phyloP scores from a whole-genome alignment of 2,113 vertebrate genomes.

The Anolis sagrei region DNA sequence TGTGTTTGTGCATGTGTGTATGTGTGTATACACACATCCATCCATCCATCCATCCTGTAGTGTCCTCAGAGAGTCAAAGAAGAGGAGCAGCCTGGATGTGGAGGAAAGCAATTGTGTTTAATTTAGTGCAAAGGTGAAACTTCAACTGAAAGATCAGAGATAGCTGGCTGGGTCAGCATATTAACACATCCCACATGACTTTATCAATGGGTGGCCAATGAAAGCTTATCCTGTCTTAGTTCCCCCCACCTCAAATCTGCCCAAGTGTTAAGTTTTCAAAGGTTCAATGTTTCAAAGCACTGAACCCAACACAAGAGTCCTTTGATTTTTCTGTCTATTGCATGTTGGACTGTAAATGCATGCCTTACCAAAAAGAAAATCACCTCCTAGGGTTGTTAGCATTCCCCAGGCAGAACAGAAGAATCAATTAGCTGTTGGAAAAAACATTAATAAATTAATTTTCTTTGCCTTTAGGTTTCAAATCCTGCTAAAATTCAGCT shows the following conservation, averaged over 20 bases:
- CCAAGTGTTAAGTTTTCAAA: slow-evolving; percentile 62
- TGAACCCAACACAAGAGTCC: slow-evolving; percentile 73
- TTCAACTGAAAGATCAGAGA: slow-evolving; percentile 60
- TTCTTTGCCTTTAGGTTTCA: slow-evolving; percentile 33
- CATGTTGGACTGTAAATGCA: slow-evolving; percentile 66
- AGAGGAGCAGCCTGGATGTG: neutral
- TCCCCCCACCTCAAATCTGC: slow-evolving; percentile 60
- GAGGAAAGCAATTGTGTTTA: slow-evolving; percentile 60
- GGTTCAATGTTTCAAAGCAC: slow-evolving; percentile 70
- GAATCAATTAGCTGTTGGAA: slow-evolving; percentile 71
- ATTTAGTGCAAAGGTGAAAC: slow-evolving; percentile 70
- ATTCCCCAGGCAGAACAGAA: slow-evolving; percentile 65
- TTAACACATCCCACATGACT: slow-evolving; percentile 68
- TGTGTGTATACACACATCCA: no score
- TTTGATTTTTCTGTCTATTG: slow-evolving; percentile 76
- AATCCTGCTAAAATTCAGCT: neutral
- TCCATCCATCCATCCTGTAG: slow-evolving; percentile 33
- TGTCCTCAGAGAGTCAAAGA: slow-evolving; percentile 14
- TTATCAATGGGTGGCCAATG: slow-evolving; percentile 80
- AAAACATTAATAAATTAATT: slow-evolving; percentile 55
- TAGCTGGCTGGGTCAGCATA: slow-evolving; percentile 60
- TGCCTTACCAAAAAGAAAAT: slow-evolving; percentile 28
- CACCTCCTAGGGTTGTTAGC: slow-evolving; percentile 62
- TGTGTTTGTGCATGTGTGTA: slow-evolving; percentile 10
- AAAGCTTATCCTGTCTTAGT: slow-evolving; percentile 74